Evolutionary conservation across 2,797 vertebrate species (phyloP).

Genomic region (Acrossocheilus wenchowensis): DNA sequence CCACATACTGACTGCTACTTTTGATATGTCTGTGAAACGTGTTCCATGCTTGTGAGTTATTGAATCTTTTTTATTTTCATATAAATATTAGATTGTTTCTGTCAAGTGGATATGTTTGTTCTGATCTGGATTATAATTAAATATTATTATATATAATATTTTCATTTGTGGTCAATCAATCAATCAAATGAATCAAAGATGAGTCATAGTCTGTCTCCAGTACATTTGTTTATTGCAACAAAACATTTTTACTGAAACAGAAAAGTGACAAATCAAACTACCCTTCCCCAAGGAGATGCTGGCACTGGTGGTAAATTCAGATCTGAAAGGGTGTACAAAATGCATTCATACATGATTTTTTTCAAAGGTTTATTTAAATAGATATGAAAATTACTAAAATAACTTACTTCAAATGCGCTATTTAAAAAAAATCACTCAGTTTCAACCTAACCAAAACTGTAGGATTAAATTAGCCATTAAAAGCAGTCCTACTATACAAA

Average conservation of each 20-base stretch:
- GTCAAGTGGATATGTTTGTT: no score
- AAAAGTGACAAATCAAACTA: slow-evolving; percentile 19
- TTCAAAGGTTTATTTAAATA: slow-evolving; percentile 30
- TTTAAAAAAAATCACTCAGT: background rate
- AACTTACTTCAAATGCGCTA: slow-evolving; percentile 23
- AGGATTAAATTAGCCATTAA: slow-evolving; percentile 24
- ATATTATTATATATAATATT: background rate
- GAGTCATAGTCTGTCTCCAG: background rate
- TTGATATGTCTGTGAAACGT: background rate
- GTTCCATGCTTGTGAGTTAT: no score
- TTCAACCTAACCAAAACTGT: background rate
- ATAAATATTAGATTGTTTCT: no score
- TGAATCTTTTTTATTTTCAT: no score
- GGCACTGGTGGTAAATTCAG: background rate
- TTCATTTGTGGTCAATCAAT: background rate
- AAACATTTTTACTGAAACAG: slow-evolving; percentile 14
- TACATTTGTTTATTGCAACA: slow-evolving; percentile 46
- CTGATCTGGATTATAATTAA: no score
- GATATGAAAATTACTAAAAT: slow-evolving; percentile 10
- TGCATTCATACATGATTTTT: slow-evolving; percentile 14
- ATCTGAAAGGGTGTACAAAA: slow-evolving; percentile 17
- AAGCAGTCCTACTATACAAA: slow-evolving; percentile 26
- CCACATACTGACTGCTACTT: background rate
- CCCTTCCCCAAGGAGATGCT: background rate
- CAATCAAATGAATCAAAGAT: background rate